Base-by-base conservation (phyloP, 2,113 vertebrate genomes). In the Halichoeres trimaculatus region DNA sequence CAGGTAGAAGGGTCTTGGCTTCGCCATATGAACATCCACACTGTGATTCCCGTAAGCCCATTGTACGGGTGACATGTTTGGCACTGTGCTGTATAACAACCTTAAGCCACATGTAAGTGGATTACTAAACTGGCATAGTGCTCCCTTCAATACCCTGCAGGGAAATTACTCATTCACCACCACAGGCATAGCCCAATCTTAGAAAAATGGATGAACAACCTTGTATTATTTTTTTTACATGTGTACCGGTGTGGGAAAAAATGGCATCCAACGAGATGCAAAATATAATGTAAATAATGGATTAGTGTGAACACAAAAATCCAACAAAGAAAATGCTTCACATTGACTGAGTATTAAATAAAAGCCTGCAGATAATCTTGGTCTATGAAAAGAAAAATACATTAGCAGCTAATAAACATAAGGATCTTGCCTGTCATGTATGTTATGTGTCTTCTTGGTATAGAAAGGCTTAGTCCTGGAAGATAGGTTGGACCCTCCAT, bases 61-160 rank as follows among this genome's bases (percentile, higher is more conserved):
- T 68, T 78, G 70, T 74, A 70, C 61, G 41, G 59, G 38, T 41
- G 69, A 80, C 77, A 79, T 12, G 8, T 83, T 48, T 84, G 73
- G 50, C 26, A 60, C n/a, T 54, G 51, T 45, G 38, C 45, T 73
- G 69, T 57, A 66, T 64, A 66, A 71, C 69, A 74, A 56, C 73
- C 30, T 58, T 74, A 63, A 69, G 54, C 51, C 53, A 77, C 5
- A 69, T 63, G 19, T 84, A 84, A 80, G 66, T 75, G 72, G 80
- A 88, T 90, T 82, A 83, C 45, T 55, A 24, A 65, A 53, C 60
- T 58, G 55, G 40, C 43, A 61, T 36, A 65, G 35, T 61, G 59
- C 70, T 80, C 12, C 19, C 13, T 73, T 53, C 53, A 69, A 80
- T 70, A 76, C 66, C 55, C 61, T 71, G 23, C 55, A 70, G 59